A percentile compares a stretch with the other conserved stretches of the same genome.
phyloP scores from a whole-genome alignment of 2,797 vertebrate species.

The Chloroceryle inda region DNA sequence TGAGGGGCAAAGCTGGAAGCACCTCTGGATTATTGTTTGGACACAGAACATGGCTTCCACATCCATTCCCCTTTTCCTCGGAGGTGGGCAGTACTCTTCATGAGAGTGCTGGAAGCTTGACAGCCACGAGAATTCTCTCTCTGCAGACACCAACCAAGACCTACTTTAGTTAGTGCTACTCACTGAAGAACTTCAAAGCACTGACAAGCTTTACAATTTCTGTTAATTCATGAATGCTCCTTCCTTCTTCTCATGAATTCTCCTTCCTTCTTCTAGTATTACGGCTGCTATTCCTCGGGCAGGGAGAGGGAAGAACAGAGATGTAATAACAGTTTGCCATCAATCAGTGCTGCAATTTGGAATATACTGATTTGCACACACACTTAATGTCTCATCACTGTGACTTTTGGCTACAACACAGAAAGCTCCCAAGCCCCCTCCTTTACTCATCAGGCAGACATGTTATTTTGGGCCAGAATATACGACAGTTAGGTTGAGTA shows the following conservation, averaged over 20 bases:
- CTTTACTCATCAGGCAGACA: not conserved
- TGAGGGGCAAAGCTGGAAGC: not conserved
- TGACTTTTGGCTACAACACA: not conserved
- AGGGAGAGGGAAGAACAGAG: not conserved
- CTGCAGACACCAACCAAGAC: accelerated
- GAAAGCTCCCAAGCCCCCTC: not conserved
- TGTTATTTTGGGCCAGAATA: not conserved
- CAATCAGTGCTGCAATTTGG: not conserved
- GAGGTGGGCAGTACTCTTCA: not conserved
- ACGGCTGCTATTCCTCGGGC: not conserved
- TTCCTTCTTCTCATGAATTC: not conserved
- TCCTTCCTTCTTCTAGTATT: not conserved
- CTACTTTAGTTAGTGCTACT: not conserved
- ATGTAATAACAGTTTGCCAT: not conserved
- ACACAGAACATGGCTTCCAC: not conserved
- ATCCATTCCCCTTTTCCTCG: not conserved
- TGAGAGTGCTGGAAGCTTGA: not conserved
- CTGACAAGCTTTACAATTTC: not conserved
- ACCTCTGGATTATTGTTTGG: not conserved
- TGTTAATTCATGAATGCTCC: not conserved
- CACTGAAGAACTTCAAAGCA: not conserved
- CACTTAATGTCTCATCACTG: not conserved
- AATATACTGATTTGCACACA: not conserved
- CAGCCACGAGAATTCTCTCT: not conserved
- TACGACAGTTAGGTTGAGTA: not conserved